Evolutionary conservation across 2,113 vertebrate species (phyloP).

Genomic region (Rafetus swinhoei): DNA sequence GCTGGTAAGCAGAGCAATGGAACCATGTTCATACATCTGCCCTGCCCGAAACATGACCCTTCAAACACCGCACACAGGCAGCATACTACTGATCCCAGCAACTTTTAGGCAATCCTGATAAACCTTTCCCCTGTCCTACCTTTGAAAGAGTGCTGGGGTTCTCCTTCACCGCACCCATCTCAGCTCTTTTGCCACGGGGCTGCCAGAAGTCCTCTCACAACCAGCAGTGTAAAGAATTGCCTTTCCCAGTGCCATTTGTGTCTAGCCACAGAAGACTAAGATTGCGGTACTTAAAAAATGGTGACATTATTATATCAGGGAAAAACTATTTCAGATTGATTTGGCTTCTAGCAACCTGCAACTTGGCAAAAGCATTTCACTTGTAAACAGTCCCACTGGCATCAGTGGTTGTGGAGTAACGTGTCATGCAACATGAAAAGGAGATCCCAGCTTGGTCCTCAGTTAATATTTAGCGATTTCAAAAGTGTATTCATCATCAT

Average conservation of each 20-base stretch:
- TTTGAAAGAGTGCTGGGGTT: neutral
- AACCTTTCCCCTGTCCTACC: neutral
- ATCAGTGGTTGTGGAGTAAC: slow-evolving; percentile 14
- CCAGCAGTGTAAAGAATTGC: slow-evolving; percentile 7
- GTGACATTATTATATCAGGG: neutral
- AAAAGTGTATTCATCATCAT: slow-evolving; percentile 53
- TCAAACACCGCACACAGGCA: neutral
- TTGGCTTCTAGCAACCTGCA: slow-evolving; percentile 24
- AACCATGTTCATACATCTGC: neutral
- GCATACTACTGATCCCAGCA: fast-evolving
- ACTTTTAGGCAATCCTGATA: fast-evolving
- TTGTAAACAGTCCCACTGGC: slow-evolving; percentile 62
- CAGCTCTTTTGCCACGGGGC: neutral
- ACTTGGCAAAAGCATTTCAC: slow-evolving; percentile 52
- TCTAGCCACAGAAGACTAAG: slow-evolving; percentile 55
- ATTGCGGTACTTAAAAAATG: slow-evolving; percentile 41
- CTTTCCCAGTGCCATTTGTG: slow-evolving; percentile 17
- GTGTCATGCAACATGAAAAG: slow-evolving; percentile 52
- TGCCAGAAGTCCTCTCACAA: neutral
- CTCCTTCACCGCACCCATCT: fast-evolving
- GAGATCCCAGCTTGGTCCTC: slow-evolving; percentile 43
- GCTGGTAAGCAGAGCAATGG: neutral
- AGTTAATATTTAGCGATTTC: slow-evolving; percentile 55
- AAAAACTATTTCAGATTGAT: slow-evolving; percentile 53
- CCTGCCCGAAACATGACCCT: neutral